Conservation (phyloP, 2,797 vertebrate genomes). For the Rhinella marina region DNA sequence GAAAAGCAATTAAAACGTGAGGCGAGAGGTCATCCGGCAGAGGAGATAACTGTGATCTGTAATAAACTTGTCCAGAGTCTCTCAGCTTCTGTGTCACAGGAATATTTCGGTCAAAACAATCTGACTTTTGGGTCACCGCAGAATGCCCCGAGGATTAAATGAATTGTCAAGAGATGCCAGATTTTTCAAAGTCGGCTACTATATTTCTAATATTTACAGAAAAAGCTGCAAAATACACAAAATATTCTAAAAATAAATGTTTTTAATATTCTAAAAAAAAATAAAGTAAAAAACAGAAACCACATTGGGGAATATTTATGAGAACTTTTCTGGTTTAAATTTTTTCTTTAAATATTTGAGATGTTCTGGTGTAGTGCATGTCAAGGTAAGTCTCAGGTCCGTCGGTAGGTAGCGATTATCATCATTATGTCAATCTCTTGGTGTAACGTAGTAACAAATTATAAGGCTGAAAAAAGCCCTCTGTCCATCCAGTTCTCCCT, state of each 20-base stretch:
- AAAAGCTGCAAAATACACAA: not conserved
- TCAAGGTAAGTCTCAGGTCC: no score
- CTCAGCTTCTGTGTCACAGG: not conserved
- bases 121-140: not conserved
- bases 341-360: no score
- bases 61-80: conserved; percentile 6
- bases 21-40: not conserved
- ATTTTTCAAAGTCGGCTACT: not conserved
- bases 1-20: conserved; percentile 23
- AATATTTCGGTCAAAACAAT: conserved; percentile 1
- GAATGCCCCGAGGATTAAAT: not conserved
- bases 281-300: not conserved
- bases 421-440: no score
- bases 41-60: conserved; percentile 24
- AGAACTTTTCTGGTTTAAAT: no score
- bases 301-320: not conserved
- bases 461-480: no score
- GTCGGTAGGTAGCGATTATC: no score
- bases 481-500: no score
- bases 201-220: not conserved
- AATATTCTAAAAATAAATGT: not conserved
- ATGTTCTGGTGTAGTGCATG: no score
- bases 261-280: not conserved
- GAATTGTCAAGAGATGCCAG: not conserved
- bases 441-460: no score